Evolutionary conservation across 2,888 invertebrate species (phyloP).

Genomic region (Abrostola tripartita): DNA sequence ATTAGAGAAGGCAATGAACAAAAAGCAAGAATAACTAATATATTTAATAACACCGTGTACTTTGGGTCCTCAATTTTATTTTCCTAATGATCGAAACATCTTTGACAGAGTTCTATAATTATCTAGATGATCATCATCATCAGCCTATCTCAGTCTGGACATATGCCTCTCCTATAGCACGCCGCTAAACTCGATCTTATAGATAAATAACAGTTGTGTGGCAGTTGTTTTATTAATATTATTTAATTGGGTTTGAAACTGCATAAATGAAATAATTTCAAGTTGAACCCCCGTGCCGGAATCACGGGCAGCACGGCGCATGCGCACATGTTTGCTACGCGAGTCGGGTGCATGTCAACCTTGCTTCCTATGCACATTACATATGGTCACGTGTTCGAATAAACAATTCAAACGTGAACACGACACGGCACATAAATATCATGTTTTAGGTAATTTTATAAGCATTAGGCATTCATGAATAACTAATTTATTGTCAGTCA

Average conservation of each 20-base stretch:
- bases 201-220: no score
- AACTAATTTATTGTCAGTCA: background rate
- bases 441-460: background rate
- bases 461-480: background rate
- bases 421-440: conserved; percentile 7
- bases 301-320: conserved; percentile 66
- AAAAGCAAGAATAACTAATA: no score
- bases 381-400: conserved; percentile 59
- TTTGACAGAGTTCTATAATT: no score
- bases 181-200: no score
- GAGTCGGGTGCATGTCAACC: conserved; percentile 61
- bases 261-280: conserved; percentile 12
- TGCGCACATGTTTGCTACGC: conserved; percentile 57
- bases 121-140: no score
- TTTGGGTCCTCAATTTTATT: no score
- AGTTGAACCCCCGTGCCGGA: conserved; percentile 63
- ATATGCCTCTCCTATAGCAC: no score
- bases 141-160: no score
- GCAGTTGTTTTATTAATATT: no score
- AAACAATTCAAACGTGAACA: conserved; percentile 51
- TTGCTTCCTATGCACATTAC: conserved; percentile 66
- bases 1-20: no score
- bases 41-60: no score
- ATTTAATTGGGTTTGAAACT: background rate
- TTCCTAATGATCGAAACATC: no score